These are phyloP conservation scores for Chionodraco myersi DNA, from an alignment of 2,113 vertebrate species.

Conservation along the genomic window DNA sequence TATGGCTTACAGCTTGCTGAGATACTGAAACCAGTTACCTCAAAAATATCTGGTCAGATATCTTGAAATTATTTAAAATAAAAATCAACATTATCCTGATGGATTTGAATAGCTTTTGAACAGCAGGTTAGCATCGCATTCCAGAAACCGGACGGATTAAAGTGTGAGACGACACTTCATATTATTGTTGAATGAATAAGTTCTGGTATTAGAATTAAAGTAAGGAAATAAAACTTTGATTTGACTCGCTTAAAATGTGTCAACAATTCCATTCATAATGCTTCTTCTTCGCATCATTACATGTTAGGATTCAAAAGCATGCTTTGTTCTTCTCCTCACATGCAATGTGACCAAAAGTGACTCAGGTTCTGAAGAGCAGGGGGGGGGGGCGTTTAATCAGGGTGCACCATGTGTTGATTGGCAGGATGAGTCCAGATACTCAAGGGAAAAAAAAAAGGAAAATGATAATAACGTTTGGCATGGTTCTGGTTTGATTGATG, in stretches of 20 bases:
- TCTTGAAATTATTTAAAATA: conserved; percentile 7
- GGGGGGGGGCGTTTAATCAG: conserved; percentile 26
- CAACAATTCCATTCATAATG: background rate
- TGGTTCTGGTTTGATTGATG: conserved; percentile 72
- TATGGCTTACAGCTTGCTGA: conserved; percentile 20
- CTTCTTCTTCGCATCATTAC: conserved; percentile 27
- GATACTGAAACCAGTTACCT: conserved; percentile 37
- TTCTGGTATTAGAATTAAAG: background rate
- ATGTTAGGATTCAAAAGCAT: conserved; percentile 63
- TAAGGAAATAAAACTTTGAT: conserved; percentile 6
- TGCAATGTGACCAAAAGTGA: conserved; percentile 72
- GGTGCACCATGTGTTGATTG: conserved; percentile 79
- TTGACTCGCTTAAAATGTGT: background rate
- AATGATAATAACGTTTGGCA: conserved; percentile 25
- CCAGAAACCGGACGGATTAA: background rate
- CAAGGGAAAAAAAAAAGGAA: background rate
- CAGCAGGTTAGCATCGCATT: background rate
- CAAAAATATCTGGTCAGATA: conserved; percentile 46
- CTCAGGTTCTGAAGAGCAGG: conserved; percentile 52
- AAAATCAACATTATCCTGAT: background rate
- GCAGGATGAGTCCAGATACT: conserved; percentile 78
- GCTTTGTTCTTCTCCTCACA: conserved; percentile 57
- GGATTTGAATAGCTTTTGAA: background rate
- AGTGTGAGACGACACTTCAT: background rate
- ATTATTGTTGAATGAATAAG: background rate